Evolutionary conservation across 1,140 invertebrate genomes (phyloP).

Genomic region (Caenorhabditis briggsae): DNA sequence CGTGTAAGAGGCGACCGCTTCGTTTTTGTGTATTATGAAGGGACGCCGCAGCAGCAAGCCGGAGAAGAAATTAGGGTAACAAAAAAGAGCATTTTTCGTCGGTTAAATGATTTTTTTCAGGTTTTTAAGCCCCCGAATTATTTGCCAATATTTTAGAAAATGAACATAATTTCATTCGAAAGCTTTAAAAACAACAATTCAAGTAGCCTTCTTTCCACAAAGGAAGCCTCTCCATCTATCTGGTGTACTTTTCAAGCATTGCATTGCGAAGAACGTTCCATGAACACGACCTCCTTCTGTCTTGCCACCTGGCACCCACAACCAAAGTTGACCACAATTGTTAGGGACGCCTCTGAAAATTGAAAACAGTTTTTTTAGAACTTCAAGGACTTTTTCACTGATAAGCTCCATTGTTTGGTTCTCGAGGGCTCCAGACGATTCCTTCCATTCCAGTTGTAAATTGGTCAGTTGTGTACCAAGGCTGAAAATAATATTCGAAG

Average conservation of each 20-base stretch:
- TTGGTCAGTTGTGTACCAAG: constrained; percentile 18
- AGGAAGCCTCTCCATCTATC: constrained; percentile 17
- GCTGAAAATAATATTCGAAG: not conserved
- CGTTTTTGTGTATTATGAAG: no score
- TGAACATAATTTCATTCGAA: no score
- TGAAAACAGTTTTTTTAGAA: no score
- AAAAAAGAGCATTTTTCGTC: no score
- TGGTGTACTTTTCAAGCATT: not conserved
- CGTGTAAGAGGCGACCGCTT: no score
- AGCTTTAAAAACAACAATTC: not conserved
- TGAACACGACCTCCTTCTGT: not conserved
- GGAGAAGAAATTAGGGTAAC: no score
- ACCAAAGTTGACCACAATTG: constrained; percentile 6
- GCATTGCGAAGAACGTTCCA: constrained; percentile 7
- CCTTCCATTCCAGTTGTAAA: constrained; percentile 8
- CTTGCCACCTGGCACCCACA: constrained; percentile 4
- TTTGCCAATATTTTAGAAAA: no score
- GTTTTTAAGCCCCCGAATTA: no score
- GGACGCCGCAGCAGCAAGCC: no score
- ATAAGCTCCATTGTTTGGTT: not conserved
- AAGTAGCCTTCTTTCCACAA: not conserved
- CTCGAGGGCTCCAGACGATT: not conserved
- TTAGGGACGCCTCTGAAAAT: no score
- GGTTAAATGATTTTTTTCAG: no score
- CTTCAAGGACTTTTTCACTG: no score